Conservation (phyloP, 2,113 vertebrate genomes). For the Ptilorrhoa leucosticta region DNA sequence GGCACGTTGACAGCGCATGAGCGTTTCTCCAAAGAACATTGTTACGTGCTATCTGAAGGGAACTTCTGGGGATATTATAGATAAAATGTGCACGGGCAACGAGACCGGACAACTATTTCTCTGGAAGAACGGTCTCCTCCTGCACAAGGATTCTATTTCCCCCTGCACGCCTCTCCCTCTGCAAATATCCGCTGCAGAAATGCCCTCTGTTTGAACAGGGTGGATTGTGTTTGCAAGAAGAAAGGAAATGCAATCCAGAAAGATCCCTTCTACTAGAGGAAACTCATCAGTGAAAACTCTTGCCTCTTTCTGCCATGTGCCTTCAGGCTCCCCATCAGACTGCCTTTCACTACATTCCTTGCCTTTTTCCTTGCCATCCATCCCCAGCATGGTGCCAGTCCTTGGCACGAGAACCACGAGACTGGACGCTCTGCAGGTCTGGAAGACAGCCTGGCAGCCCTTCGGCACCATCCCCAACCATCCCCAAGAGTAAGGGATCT, state of each 20-base stretch:
- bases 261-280: background rate
- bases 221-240: background rate
- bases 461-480: fast-evolving
- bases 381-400: fast-evolving
- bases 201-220: fast-evolving
- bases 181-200: background rate
- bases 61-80: background rate
- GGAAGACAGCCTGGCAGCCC: background rate
- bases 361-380: background rate
- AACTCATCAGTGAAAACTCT: background rate
- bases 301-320: background rate
- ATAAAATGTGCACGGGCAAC: fast-evolving
- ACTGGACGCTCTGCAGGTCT: fast-evolving
- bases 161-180: fast-evolving
- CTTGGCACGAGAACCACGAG: fast-evolving
- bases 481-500: background rate
- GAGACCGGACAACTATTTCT: fast-evolving
- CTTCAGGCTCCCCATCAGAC: background rate
- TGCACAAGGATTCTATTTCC: fast-evolving
- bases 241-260: background rate
- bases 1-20: fast-evolving
- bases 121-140: background rate
- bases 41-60: background rate
- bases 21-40: background rate
- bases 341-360: background rate